Evolutionary conservation across 2,888 invertebrate species (phyloP).

Genomic region (Stenotaenia linearis): DNA sequence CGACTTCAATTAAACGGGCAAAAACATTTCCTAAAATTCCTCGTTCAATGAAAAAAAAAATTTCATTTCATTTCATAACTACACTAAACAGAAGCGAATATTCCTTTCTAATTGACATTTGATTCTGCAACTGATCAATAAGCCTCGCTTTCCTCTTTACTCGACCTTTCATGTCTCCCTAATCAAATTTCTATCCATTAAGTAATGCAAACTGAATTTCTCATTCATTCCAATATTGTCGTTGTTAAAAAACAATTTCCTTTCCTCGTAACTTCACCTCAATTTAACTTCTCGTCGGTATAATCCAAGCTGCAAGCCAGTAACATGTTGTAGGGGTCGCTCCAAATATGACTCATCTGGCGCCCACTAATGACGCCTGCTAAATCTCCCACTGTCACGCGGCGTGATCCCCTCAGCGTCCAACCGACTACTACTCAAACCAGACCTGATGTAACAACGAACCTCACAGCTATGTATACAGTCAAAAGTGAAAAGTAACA

Average conservation of each 20-base stretch:
- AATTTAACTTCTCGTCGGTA: not conserved
- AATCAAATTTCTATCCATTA: not conserved
- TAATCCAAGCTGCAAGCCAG: not conserved
- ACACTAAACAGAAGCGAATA: no score
- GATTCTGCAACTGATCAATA: not conserved
- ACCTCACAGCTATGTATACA: no score
- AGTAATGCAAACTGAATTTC: not conserved
- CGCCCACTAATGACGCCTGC: not conserved
- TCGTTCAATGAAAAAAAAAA: not conserved
- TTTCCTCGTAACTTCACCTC: not conserved
- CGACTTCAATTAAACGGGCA: not conserved
- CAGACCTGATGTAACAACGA: not conserved
- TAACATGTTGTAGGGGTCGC: not conserved
- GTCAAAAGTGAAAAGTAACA: not conserved
- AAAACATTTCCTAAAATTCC: no score
- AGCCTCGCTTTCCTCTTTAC: not conserved
- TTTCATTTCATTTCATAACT: not conserved
- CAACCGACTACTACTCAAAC: not conserved
- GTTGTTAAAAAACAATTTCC: not conserved
- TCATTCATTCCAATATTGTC: not conserved
- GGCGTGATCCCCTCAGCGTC: not conserved
- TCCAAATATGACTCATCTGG: slow-evolving; percentile 9
- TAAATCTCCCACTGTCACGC: not conserved
- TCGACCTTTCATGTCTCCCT: not conserved
- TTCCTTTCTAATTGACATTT: not conserved